Conservation (phyloP, 2,113 vertebrate species). For the Tychaedon coryphoeus region DNA sequence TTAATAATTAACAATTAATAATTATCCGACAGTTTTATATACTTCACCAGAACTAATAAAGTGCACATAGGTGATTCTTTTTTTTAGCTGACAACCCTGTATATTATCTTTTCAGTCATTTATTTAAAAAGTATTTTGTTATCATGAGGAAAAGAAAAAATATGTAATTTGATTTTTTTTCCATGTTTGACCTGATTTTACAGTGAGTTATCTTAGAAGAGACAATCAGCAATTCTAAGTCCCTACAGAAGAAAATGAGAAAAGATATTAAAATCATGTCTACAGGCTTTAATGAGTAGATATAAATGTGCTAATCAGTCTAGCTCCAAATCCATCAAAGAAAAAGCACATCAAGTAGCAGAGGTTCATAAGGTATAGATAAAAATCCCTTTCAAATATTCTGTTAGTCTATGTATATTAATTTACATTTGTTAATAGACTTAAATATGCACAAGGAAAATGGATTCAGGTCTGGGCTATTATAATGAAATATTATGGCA, state of each 20-base stretch:
- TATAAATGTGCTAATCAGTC: not conserved
- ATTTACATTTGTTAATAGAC: not conserved
- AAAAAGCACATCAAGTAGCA: not conserved
- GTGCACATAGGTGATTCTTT: not conserved
- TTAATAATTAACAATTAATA: not conserved
- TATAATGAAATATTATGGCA: not conserved
- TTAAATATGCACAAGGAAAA: not conserved
- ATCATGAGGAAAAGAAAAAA: not conserved
- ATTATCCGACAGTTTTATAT: not conserved
- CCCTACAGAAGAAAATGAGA: not conserved
- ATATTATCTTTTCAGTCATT: not conserved
- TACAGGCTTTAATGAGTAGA: not conserved
- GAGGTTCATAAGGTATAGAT: not conserved
- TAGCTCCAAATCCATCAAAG: not conserved
- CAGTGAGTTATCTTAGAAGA: not conserved
- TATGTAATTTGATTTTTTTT: not conserved
- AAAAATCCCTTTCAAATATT: conserved; percentile 33
- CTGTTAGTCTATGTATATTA: not conserved
- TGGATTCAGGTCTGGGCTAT: not conserved
- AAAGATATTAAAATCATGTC: not conserved
- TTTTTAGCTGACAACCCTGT: not conserved
- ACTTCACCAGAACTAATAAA: not conserved
- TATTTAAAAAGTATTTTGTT: not conserved
- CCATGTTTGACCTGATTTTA: conserved; percentile 1
- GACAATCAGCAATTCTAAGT: not conserved